Evolutionary conservation across 2,113 vertebrate genomes (phyloP).

Genomic region (Phylloscopus trochiloides): DNA sequence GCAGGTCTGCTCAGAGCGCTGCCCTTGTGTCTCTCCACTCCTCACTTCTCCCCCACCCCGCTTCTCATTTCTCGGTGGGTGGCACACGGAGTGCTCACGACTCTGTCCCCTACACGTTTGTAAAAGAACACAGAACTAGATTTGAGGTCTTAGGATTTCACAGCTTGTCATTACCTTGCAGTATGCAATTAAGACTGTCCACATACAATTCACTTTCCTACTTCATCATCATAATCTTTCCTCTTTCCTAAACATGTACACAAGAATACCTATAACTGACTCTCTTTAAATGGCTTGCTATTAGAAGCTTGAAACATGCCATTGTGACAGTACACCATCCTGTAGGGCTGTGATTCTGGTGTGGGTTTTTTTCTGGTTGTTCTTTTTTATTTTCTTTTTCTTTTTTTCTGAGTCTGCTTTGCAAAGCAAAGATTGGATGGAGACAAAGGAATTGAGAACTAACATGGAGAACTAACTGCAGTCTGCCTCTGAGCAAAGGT

Average conservation of each 20-base stretch:
- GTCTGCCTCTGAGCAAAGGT: background rate
- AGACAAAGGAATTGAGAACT: background rate
- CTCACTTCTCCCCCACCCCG: background rate
- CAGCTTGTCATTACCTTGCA: conserved; percentile 7
- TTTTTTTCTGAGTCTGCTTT: background rate
- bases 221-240: background rate
- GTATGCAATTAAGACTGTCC: conserved; percentile 19
- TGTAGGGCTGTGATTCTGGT: background rate
- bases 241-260: background rate
- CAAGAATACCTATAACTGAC: background rate
- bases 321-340: background rate
- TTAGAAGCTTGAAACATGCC: background rate
- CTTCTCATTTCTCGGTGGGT: background rate
- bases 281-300: background rate
- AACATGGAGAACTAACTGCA: background rate
- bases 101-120: background rate
- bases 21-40: background rate
- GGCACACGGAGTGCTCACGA: background rate
- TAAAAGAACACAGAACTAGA: conserved; percentile 1
- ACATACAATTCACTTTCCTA: background rate
- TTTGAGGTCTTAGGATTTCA: background rate
- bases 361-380: background rate
- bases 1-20: background rate
- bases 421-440: background rate
- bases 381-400: background rate